Evolutionary conservation across 2,113 vertebrate genomes (phyloP).

Genomic region (Megaptera novaeangliae): DNA sequence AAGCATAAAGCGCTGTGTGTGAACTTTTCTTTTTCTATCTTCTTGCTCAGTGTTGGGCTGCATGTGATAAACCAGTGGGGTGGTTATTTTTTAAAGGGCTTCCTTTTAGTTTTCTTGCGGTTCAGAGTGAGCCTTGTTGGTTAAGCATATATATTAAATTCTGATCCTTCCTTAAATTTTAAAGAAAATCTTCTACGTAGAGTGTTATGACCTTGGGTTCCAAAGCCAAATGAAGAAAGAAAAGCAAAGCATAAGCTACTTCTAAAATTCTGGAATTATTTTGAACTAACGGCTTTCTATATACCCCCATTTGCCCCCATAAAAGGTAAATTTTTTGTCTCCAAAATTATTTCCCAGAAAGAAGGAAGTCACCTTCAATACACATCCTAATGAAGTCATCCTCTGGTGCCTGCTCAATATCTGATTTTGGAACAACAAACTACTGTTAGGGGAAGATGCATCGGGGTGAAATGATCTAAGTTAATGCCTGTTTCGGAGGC

Average conservation of each 20-base stretch:
- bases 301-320: neutral
- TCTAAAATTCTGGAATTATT: conserved; percentile 18
- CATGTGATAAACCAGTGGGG: neutral
- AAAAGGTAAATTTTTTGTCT: neutral
- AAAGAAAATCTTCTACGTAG: neutral
- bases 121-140: neutral
- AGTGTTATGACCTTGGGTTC: neutral
- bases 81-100: neutral
- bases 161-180: conserved; percentile 16
- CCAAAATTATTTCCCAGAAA: conserved; percentile 19
- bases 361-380: neutral
- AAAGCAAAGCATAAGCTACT: neutral
- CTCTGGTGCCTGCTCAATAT: neutral
- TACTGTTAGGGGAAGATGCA: neutral
- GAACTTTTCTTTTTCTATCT: neutral
- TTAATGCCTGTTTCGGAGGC: neutral
- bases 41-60: neutral
- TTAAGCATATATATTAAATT: neutral
- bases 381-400: neutral
- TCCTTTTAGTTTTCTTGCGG: neutral
- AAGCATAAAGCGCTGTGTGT: neutral
- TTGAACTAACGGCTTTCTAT: neutral
- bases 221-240: neutral
- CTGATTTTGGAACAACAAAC: neutral
- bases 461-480: neutral